Conservation (phyloP, 1,140 invertebrate genomes). For the Euschistus heros region DNA sequence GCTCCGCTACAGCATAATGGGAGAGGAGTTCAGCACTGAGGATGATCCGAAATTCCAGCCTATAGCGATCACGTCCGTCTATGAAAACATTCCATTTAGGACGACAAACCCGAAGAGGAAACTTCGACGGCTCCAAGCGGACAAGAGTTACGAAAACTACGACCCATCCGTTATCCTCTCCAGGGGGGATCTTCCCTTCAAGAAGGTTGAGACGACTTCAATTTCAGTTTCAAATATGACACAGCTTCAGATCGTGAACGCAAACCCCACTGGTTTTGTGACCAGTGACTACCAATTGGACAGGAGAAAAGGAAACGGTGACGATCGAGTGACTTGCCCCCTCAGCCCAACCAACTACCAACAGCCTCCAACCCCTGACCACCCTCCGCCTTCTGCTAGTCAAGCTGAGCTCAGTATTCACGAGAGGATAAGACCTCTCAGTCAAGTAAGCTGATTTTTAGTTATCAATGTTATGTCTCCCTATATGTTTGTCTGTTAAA, state of each 20-base stretch:
- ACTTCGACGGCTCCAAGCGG: slow-evolving; percentile 44
- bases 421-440: slow-evolving; percentile 76
- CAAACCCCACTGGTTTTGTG: slow-evolving; percentile 30
- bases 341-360: slow-evolving; percentile 77
- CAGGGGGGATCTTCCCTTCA: slow-evolving; percentile 39
- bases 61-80: slow-evolving; percentile 57
- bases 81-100: slow-evolving; percentile 58
- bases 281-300: slow-evolving; percentile 47
- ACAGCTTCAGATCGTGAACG: slow-evolving; percentile 6
- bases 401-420: slow-evolving; percentile 83
- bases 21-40: slow-evolving; percentile 39
- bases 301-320: slow-evolving; percentile 37
- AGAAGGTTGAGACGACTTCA: slow-evolving; percentile 24
- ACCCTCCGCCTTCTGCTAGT: slow-evolving; percentile 82
- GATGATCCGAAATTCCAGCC: slow-evolving; percentile 47
- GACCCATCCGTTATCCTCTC: slow-evolving; percentile 40
- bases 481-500: no score
- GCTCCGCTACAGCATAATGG: slow-evolving; percentile 42
- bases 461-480: no score
- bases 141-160: slow-evolving; percentile 44
- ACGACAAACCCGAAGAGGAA: slow-evolving; percentile 61
- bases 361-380: slow-evolving; percentile 87
- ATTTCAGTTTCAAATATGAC: not conserved
- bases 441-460: slow-evolving; percentile 52
- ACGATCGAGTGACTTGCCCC: slow-evolving; percentile 34